Percentiles rank a stretch among this genome's conserved stretches.
Evolutionary conservation across 2,888 invertebrate genomes (phyloP).

Genomic region (Nomada ferruginata): DNA sequence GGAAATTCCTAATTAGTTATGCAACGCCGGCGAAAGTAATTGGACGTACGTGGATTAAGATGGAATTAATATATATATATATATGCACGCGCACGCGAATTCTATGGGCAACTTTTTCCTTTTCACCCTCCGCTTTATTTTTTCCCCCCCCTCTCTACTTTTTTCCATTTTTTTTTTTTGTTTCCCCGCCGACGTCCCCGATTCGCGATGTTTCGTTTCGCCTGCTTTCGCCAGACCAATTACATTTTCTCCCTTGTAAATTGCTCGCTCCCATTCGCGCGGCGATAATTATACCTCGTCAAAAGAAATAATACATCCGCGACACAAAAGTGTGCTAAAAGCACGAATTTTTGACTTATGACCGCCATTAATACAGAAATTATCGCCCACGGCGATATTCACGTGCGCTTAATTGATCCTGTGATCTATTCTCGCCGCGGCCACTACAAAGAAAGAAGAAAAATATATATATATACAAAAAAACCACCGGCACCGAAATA

Average conservation of each 20-base stretch:
- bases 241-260: slow-evolving; percentile 57
- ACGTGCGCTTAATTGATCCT: slow-evolving; percentile 18
- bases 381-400: slow-evolving; percentile 42
- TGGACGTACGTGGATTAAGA: slow-evolving; percentile 59
- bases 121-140: background rate
- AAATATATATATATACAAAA: too few species aligned
- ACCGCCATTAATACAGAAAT: slow-evolving; percentile 55
- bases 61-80: slow-evolving; percentile 55
- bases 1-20: slow-evolving; percentile 54
- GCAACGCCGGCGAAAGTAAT: slow-evolving; percentile 55
- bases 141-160: background rate
- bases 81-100: background rate
- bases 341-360: slow-evolving; percentile 54
- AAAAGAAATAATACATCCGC: slow-evolving; percentile 51
- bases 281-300: slow-evolving; percentile 56
- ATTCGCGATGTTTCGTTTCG: slow-evolving; percentile 58
- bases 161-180: background rate
- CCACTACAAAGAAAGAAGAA: background rate
- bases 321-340: slow-evolving; percentile 60
- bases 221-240: slow-evolving; percentile 47
- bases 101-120: background rate
- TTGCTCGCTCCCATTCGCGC: slow-evolving; percentile 55
- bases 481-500: background rate
- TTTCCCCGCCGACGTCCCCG: slow-evolving; percentile 27
- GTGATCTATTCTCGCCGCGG: background rate